These are phyloP conservation scores for Boloria selene DNA, from an alignment of 2,888 invertebrate genomes.

Conservation along the genomic window DNA sequence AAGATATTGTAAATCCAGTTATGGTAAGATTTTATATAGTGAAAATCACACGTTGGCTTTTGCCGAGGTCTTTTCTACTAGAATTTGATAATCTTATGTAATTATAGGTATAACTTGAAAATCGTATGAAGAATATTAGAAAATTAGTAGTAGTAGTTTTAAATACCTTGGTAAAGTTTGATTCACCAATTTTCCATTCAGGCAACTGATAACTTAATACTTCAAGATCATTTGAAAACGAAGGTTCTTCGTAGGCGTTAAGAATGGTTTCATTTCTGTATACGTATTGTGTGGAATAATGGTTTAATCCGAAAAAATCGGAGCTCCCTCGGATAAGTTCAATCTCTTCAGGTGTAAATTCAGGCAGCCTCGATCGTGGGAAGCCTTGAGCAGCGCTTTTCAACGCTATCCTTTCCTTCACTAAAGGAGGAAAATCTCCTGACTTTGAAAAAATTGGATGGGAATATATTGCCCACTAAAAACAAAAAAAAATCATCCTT, in stretches of 20 bases:
- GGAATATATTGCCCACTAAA: conserved; percentile 32
- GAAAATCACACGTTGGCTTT: too few relatives aligned
- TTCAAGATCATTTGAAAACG: conserved; percentile 39
- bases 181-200: conserved; percentile 43
- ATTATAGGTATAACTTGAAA: too few relatives aligned
- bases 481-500: not conserved
- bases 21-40: too few relatives aligned
- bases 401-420: conserved; percentile 59
- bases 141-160: too few relatives aligned
- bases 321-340: conserved; percentile 49
- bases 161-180: conserved; percentile 38
- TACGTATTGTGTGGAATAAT: conserved; percentile 77
- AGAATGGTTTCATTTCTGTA: conserved; percentile 44
- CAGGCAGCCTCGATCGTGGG: conserved; percentile 61
- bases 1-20: too few relatives aligned
- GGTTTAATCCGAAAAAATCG: conserved; percentile 79
- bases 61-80: too few relatives aligned
- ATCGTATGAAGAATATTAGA: too few relatives aligned
- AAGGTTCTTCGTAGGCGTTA: conserved; percentile 32
- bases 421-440: conserved; percentile 66
- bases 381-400: conserved; percentile 65
- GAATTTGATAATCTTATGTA: too few relatives aligned
- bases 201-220: not conserved
- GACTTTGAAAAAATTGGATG: conserved; percentile 42
- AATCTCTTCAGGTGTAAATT: conserved; percentile 62